A percentile compares a stretch with the other conserved stretches of the same genome.
phyloP scores from a whole-genome alignment of 2,797 vertebrate species.

The Eutrigla gurnardus region DNA sequence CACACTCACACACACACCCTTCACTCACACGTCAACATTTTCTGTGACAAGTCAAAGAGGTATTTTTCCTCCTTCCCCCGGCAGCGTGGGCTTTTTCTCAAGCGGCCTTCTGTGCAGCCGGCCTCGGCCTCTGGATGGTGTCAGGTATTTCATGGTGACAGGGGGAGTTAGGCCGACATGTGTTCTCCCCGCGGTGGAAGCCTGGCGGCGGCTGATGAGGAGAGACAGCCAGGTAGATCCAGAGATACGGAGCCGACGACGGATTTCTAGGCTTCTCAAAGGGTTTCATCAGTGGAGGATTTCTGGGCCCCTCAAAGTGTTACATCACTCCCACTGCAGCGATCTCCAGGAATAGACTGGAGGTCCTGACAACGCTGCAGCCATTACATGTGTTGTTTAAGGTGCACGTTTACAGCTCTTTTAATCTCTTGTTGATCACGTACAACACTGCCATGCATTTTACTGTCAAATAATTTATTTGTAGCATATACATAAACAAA shows the following conservation, averaged over 20 bases:
- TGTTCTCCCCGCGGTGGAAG: conserved; percentile 54
- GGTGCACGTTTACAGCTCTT: not conserved
- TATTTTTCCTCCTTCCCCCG: not conserved
- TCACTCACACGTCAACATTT: conserved; percentile 61
- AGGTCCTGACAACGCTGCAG: conserved; percentile 9
- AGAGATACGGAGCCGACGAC: conserved; percentile 40
- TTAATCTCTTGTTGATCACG: not conserved
- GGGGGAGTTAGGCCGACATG: conserved; percentile 65
- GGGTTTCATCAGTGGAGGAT: conserved; percentile 76
- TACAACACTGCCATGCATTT: no score
- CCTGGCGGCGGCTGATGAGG: conserved; percentile 64
- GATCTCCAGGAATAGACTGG: conserved; percentile 47
- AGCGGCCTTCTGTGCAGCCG: conserved; percentile 18
- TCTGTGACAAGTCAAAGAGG: conserved; percentile 54
- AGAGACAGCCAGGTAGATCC: conserved; percentile 77
- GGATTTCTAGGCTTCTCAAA: conserved; percentile 67
- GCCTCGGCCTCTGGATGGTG: conserved; percentile 34
- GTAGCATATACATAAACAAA: no score
- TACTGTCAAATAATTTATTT: no score
- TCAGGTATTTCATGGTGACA: conserved; percentile 70
- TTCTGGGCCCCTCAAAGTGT: conserved; percentile 71
- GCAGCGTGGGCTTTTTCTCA: conserved; percentile 41
- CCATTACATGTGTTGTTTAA: not conserved
- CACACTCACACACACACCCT: conserved; percentile 32
- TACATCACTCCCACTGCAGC: conserved; percentile 69